Evolutionary conservation across 2,888 invertebrate species (phyloP).

Genomic region (Ichneumon xanthorius): DNA sequence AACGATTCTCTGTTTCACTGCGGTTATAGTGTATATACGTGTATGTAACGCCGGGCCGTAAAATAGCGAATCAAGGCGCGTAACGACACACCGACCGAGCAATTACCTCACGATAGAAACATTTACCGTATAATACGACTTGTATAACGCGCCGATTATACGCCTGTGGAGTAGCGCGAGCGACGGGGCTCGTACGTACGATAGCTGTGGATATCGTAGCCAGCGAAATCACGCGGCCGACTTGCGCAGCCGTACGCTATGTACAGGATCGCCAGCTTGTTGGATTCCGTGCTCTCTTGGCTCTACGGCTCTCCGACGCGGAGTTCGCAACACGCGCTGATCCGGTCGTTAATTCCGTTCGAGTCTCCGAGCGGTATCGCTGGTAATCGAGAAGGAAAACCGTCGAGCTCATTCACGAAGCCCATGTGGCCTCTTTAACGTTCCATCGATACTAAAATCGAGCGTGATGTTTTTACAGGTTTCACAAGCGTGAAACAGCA

Average conservation of each 20-base stretch:
- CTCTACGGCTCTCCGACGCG: conserved; percentile 2
- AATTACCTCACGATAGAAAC: conserved; percentile 62
- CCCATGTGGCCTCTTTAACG: conserved; percentile 32
- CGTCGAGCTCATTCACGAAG: conserved; percentile 54
- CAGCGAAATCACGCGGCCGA: conserved; percentile 53
- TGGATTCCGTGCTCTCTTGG: conserved; percentile 43
- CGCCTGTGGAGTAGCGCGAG: neutral
- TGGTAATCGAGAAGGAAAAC: conserved; percentile 57
- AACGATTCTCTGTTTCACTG: conserved; percentile 13
- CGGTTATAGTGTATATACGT: neutral
- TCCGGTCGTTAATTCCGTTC: conserved; percentile 67
- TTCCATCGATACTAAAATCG: neutral
- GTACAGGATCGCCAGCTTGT: conserved; percentile 44
- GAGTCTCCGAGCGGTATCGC: conserved; percentile 44
- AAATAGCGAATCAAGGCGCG: conserved; percentile 54
- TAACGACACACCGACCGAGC: conserved; percentile 60
- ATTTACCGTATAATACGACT: conserved; percentile 42
- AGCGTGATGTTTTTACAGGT: neutral
- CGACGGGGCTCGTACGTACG: neutral
- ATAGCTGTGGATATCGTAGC: conserved; percentile 47
- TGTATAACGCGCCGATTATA: conserved; percentile 42
- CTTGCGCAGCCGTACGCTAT: conserved; percentile 31
- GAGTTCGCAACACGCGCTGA: conserved; percentile 52
- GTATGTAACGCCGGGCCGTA: conserved; percentile 35
- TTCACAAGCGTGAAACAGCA: neutral